phyloP scores from a whole-genome alignment of 1,140 invertebrate genomes.

The Phortica variegata region DNA sequence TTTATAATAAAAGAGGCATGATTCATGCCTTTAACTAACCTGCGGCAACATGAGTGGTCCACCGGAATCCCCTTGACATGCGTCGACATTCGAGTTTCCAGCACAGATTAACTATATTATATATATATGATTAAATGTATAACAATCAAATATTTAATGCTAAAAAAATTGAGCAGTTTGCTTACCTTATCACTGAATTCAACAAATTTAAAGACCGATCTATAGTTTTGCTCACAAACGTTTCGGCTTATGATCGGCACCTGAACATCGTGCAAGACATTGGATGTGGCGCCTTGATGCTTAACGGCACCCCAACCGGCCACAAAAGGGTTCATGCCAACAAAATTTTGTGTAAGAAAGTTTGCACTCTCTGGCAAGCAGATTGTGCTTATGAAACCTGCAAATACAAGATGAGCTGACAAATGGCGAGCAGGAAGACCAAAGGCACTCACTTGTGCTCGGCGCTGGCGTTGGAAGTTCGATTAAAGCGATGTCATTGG shows the following conservation, averaged over 20 bases:
- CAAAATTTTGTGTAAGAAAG: conserved; percentile 57
- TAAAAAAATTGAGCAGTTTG: not conserved
- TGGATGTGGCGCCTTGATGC: conserved; percentile 64
- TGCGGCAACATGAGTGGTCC: conserved; percentile 69
- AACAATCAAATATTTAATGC: not conserved
- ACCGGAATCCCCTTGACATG: conserved; percentile 85
- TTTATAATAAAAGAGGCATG: not conserved
- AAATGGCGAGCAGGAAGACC: not conserved
- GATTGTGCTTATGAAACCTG: conserved; percentile 67
- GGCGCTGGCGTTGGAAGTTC: conserved; percentile 57
- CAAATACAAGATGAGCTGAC: conserved; percentile 26
- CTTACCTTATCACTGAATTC: conserved; percentile 45
- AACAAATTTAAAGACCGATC: conserved; percentile 57
- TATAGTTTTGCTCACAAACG: conserved; percentile 66
- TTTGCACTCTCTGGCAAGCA: conserved; percentile 66
- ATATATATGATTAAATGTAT: not conserved
- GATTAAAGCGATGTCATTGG: conserved; percentile 78
- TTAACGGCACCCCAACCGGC: conserved; percentile 56
- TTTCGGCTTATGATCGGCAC: conserved; percentile 69
- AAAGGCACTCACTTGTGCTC: conserved; percentile 10
- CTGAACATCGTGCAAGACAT: conserved; percentile 67
- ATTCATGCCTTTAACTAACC: conserved; percentile 30
- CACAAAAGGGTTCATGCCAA: conserved; percentile 62
- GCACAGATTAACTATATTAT: conserved; percentile 52
- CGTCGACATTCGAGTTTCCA: conserved; percentile 66